Base-by-base conservation (phyloP, 2,888 invertebrate genomes). In the Aleiodes leptofemur region DNA sequence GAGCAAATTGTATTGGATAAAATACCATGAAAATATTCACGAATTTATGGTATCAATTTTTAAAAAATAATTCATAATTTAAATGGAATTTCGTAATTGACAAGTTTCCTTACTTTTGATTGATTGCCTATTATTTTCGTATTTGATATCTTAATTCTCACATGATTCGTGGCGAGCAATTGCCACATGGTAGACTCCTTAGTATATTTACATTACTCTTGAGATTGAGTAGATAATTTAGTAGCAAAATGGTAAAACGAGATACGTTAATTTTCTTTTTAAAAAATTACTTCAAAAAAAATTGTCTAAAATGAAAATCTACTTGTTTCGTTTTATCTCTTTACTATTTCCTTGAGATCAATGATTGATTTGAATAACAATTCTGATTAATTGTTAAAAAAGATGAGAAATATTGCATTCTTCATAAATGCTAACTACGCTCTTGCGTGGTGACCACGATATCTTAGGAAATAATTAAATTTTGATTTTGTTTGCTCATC, bases 401-500 rank as follows among this genome's bases (percentile, higher is more conserved):
- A 23, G 23, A 23, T 23, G 23, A 23, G 23, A 23, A 23, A 23
- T 23, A 23, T 23, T 11, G 53, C 1, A 38, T 5, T 29, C 23
- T 69, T 43, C 0, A n/a, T 43, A 2, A 23, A 38, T 8, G 13
- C 29, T 56, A 70, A 23, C 57, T 43, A 70, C 31, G 68, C 43
- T 38, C 34, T 50, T n/a, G 72, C 57, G 16, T 72, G 66, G n/a
- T 64, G 66, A 23, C 23, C 34, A 38, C 68, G 72, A n/a, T 59
- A 72, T 51, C 57, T 72, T 38, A 72, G 43, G 68, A 72, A 61
- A 50, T 76, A 56, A 68, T 71, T 76, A n/a, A 76, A 51, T 43
- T 72, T 74, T 13, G 64, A 34, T 56, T 72, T 81, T 16, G 68
- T 66, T 7, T 64, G 8, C 13, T 69, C 23, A 9, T 75, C 72